Conservation (phyloP, 2,888 invertebrate species). For the Pomacea canaliculata region DNA sequence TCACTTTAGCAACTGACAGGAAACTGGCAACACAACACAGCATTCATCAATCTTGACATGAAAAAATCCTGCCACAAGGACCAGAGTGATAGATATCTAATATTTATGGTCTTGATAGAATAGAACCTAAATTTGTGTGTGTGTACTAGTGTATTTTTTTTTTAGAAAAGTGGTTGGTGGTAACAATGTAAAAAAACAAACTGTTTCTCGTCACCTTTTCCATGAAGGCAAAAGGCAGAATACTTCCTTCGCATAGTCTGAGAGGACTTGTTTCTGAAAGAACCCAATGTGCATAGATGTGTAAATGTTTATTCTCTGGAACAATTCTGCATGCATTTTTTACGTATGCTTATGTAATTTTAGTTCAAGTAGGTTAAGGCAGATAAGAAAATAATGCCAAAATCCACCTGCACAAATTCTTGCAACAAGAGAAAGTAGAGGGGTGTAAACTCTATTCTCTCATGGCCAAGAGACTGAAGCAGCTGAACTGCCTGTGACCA, state of each 20-base stretch:
- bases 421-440: slow-evolving; percentile 32
- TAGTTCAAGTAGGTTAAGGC: neutral
- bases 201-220: slow-evolving; percentile 35
- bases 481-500: slow-evolving; percentile 48
- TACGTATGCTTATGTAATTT: neutral
- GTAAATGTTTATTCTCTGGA: neutral
- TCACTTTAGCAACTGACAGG: slow-evolving; percentile 29
- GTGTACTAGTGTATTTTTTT: no score
- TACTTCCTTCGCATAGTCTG: slow-evolving; percentile 39
- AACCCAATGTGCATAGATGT: neutral
- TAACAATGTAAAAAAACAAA: no score
- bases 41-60: no score
- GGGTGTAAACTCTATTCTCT: slow-evolving; percentile 31
- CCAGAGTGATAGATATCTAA: no score
- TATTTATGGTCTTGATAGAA: no score
- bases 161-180: no score
- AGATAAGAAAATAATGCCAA: neutral
- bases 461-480: slow-evolving; percentile 37
- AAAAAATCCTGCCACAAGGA: no score
- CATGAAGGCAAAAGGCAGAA: slow-evolving; percentile 45
- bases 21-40: slow-evolving; percentile 28
- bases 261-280: slow-evolving; percentile 43
- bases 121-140: no score
- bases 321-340: neutral
- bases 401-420: slow-evolving; percentile 31